phyloP scores from a whole-genome alignment of 2,888 invertebrate species.

The Yponomeuta cagnagella region DNA sequence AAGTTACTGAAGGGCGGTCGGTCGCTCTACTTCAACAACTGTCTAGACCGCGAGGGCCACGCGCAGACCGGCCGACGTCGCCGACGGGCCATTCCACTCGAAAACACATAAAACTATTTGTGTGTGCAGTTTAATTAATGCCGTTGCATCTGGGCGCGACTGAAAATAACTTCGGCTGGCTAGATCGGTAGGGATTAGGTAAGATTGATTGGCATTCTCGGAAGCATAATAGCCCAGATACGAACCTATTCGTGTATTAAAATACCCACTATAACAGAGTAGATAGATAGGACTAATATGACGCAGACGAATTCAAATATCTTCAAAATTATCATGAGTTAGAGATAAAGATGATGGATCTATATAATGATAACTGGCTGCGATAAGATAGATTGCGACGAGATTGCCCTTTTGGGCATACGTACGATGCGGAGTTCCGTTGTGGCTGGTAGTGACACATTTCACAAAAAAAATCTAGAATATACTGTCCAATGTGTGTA shows the following conservation, averaged over 20 bases:
- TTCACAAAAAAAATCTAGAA: no score
- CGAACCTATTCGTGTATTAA: background rate
- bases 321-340: background rate
- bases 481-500: no score
- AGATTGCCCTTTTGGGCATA: background rate
- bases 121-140: background rate
- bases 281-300: background rate
- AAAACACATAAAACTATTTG: conserved; percentile 1
- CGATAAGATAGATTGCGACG: background rate
- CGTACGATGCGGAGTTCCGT: no score
- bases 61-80: conserved; percentile 56
- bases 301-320: background rate
- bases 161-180: background rate
- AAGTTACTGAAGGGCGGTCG: conserved; percentile 5
- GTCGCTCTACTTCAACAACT: background rate
- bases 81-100: conserved; percentile 32
- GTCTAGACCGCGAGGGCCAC: conserved; percentile 14
- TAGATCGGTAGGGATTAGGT: background rate
- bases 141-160: background rate
- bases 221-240: background rate
- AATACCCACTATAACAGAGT: background rate
- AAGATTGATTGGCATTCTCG: background rate
- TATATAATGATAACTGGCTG: background rate
- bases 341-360: background rate
- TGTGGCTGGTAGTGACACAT: no score